Evolutionary conservation across 1,140 invertebrate species (phyloP), one percentile per base, ranked within the genome.

Genomic region (Vanessa atalanta): DNA sequence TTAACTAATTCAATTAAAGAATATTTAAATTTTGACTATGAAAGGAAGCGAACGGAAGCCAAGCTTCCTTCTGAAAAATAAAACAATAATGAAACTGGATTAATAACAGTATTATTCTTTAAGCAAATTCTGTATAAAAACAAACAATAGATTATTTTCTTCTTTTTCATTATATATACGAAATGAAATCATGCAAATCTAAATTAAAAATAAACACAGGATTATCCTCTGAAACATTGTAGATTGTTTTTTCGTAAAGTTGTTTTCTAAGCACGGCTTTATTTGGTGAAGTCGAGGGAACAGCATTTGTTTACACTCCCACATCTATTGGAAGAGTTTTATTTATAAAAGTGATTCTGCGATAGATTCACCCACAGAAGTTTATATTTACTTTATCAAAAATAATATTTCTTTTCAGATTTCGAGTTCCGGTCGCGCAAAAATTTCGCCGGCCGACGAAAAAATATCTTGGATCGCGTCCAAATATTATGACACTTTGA

Each of bases 361-460:
- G 76, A 76, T 75, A 75, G 37, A 43, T 47, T 76, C 53, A 75
- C 69, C 50, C 65, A 75, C 68, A 78, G 79, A 81, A 61, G 76
- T 65, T 72, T 72, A 72, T 82, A 76, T 83, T 85, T 79, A 83
- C 69, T 73, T 83, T 79, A 82, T 81, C 70, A 84, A 80, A 79
- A 82, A 84, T 79, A 83, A 83, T 73, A 68, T 84, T 81, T 85
- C 79, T 83, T 90, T 90, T 65, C 87, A 90, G 88, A 81, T 87
- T 70, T 70, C 75, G 57, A 77, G 79, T 83, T 82, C 85, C 85
- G 80, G 79, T 69, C 70, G 73, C 51, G 68, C 72, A 72, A 79
- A 20, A 79, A 80, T 71, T 78, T 80, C 69, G 72, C 70, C 73
- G 53, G 64, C 51, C 37, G 74, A 70, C 68, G 68, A 72, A 79